A percentile compares a stretch with the other conserved stretches of the same genome.
phyloP scores from a whole-genome alignment of 2,888 invertebrate species.

The Erebia palarica region DNA sequence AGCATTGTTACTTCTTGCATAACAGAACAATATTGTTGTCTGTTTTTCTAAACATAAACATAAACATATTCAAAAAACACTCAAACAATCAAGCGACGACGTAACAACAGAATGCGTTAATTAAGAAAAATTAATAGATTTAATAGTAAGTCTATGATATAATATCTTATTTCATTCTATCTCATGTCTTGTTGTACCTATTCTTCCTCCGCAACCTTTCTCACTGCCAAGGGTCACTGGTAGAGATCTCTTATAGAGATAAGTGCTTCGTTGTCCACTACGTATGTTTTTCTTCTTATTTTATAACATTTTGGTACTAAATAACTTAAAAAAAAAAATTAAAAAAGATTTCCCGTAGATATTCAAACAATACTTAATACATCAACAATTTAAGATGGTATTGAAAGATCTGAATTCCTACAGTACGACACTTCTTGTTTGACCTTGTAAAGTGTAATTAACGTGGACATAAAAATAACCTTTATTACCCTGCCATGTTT shows the following conservation, averaged over 20 bases:
- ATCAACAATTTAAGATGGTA: conserved; percentile 31
- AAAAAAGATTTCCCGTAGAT: conserved; percentile 24
- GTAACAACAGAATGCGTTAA: conserved; percentile 17
- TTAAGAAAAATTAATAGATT: conserved; percentile 24
- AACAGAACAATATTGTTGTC: conserved; percentile 18
- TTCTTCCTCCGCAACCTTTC: too few species aligned
- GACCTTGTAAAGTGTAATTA: conserved; percentile 42
- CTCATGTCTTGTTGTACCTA: too few species aligned
- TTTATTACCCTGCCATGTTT: conserved; percentile 69
- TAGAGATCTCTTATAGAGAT: too few species aligned
- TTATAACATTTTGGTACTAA: too few species aligned
- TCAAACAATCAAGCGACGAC: conserved; percentile 8
- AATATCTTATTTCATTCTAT: too few species aligned
- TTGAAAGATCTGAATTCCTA: conserved; percentile 36
- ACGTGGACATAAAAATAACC: conserved; percentile 28
- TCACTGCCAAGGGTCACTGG: too few species aligned
- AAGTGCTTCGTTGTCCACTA: too few species aligned
- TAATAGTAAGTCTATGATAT: too few species aligned
- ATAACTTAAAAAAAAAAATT: conserved; percentile 21
- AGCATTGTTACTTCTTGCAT: conserved; percentile 13
- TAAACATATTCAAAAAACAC: not conserved
- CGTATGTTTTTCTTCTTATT: too few species aligned
- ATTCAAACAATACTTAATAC: conserved; percentile 31
- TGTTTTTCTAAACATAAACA: conserved; percentile 7
- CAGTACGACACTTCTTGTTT: conserved; percentile 25